Evolutionary conservation across 2,797 vertebrate genomes (phyloP).

Genomic region (Clangula hyemalis): DNA sequence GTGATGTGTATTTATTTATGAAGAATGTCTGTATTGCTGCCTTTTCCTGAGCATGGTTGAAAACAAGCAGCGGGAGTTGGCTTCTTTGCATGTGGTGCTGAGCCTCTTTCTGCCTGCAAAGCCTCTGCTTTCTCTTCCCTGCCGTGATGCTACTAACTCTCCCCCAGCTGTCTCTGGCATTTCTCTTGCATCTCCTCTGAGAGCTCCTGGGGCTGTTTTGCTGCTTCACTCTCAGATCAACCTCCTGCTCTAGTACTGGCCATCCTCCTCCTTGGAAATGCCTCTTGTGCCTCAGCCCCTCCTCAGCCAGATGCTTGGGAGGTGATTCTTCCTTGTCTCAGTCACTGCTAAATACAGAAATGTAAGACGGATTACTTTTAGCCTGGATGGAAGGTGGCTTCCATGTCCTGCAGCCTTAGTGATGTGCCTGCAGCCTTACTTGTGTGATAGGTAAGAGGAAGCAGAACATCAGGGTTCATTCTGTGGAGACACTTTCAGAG

Average conservation of each 20-base stretch:
- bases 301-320: neutral
- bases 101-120: neutral
- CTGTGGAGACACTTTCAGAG: neutral
- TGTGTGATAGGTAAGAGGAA: neutral
- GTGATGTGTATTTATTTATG: neutral
- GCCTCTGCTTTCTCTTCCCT: neutral
- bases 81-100: neutral
- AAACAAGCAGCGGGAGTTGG: neutral
- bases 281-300: neutral
- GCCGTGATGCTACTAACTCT: neutral
- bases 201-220: neutral
- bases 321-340: neutral
- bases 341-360: neutral
- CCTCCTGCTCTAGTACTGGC: neutral
- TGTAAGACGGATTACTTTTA: neutral
- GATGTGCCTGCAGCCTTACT: neutral
- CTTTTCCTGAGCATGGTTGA: neutral
- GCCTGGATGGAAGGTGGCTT: neutral
- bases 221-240: neutral
- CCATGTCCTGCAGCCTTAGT: neutral
- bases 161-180: neutral
- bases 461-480: neutral
- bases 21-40: neutral
- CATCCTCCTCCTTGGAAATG: neutral
- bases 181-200: neutral